These are phyloP conservation scores for Formicarius rufipectus DNA, from an alignment of 2,113 vertebrate species.

Conservation along the genomic window DNA sequence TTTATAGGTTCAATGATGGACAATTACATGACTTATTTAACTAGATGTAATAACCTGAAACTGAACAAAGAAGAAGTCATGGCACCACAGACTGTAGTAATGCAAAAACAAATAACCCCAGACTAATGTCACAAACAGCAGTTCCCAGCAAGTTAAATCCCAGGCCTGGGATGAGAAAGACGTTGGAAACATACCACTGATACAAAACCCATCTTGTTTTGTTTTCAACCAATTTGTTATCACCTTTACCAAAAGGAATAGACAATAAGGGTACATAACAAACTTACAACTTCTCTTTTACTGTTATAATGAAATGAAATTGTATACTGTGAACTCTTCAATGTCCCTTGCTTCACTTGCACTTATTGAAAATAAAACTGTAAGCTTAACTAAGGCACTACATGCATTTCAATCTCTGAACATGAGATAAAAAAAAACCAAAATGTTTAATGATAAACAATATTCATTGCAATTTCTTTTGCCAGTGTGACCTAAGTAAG, in stretches of 20 bases:
- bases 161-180: not conserved
- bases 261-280: not conserved
- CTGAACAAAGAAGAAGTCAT: not conserved
- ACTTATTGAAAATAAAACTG: not conserved
- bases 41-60: not conserved
- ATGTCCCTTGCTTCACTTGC: not conserved
- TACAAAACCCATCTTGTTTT: not conserved
- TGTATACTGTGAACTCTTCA: not conserved
- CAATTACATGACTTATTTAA: not conserved
- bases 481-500: accelerated
- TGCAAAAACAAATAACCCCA: not conserved
- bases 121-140: not conserved
- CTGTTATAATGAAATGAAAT: not conserved
- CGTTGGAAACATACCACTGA: not conserved
- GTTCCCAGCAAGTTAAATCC: not conserved
- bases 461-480: not conserved
- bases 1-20: not conserved
- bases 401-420: not conserved
- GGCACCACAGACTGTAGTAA: not conserved
- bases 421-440: not conserved
- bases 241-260: not conserved
- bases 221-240: not conserved
- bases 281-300: not conserved
- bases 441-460: not conserved
- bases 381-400: not conserved